Evolutionary conservation across 53 echinoderm and acorn worm genomes (phyloP), one percentile per base, ranked within the genome.

Genomic region (Paracentrotus lividus): DNA sequence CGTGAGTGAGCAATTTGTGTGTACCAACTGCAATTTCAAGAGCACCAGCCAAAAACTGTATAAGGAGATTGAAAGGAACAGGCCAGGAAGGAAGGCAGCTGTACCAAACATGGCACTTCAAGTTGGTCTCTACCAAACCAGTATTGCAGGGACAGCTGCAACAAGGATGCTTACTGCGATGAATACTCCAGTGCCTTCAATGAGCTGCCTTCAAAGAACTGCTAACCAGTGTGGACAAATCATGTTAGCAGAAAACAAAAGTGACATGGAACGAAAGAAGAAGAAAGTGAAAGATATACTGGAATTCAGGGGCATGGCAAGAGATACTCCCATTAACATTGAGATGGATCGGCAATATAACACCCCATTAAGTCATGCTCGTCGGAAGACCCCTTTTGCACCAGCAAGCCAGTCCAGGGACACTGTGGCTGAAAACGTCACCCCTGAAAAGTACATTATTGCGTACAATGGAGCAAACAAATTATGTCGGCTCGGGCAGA

Each of bases 51-150:
- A 5, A 33, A 72, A 72, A 34, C 72, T 72, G 2, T 72, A 72
- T 72, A 9, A 36, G 36, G 72, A 72, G 31, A 72, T 72, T 7
- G 2, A 85, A 40, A 49, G 51, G 27, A 38, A 54, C 29, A 33
- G 65, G 14, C 57, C 2, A 0, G 93, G 85, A 64, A 45, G 86
- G 47, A 32, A 51, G 26, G 60, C 60, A 49, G 85, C 86, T 8
- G 36, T 69, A 32, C 86, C 85, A 20, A 85, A 93, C 60, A 49
- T 93, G 93, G 93, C 93, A 4, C 67, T 93, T 38, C 51, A 29
- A 36, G 23, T 93, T 7, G 49, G 93, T 10, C 87, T 93, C 12
- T 51, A 93, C 53, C 86, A 88, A 23, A 93, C 93, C 54, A 75
- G 88, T 29, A 88, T 87, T 33, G 72, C 68, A 42, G 52, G 87